Conservation (phyloP, 2,797 vertebrate species). For the Gorsachius magnificus region DNA sequence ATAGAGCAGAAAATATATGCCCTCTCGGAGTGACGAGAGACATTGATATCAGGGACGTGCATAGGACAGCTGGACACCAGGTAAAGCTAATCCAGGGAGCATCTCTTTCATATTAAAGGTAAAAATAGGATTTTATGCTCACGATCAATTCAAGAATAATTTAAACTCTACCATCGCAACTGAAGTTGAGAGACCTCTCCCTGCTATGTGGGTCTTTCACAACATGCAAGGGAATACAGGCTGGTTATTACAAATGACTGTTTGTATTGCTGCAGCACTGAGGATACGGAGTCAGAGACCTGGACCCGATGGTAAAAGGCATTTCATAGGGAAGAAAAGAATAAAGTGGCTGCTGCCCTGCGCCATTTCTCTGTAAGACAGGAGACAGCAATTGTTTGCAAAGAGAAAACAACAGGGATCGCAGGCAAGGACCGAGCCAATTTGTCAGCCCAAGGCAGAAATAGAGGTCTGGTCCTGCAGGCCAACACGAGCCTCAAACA, state of each 20-base stretch:
- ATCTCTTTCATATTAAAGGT: not conserved
- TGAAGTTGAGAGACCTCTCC: not conserved
- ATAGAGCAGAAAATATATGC: fast-evolving
- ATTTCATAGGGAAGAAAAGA: not conserved
- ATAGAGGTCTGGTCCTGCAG: not conserved
- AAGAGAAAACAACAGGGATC: not conserved
- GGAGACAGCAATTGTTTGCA: not conserved
- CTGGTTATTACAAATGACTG: not conserved
- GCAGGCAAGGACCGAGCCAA: not conserved
- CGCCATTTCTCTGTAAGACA: not conserved
- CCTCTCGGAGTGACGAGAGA: not conserved
- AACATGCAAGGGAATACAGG: not conserved
- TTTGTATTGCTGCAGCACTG: not conserved
- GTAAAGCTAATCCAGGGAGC: not conserved
- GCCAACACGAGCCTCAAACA: not conserved
- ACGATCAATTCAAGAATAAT: not conserved
- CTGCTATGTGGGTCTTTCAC: fast-evolving
- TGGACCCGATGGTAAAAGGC: not conserved
- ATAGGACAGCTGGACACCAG: fast-evolving
- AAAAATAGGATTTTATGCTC: not conserved
- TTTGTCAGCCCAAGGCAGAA: not conserved
- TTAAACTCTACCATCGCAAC: not conserved
- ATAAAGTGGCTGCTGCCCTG: not conserved
- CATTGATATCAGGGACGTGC: fast-evolving
- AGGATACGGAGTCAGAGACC: not conserved